Base-by-base conservation (phyloP, 2,113 vertebrate species). In the Heterotilapia buettikoferi region DNA sequence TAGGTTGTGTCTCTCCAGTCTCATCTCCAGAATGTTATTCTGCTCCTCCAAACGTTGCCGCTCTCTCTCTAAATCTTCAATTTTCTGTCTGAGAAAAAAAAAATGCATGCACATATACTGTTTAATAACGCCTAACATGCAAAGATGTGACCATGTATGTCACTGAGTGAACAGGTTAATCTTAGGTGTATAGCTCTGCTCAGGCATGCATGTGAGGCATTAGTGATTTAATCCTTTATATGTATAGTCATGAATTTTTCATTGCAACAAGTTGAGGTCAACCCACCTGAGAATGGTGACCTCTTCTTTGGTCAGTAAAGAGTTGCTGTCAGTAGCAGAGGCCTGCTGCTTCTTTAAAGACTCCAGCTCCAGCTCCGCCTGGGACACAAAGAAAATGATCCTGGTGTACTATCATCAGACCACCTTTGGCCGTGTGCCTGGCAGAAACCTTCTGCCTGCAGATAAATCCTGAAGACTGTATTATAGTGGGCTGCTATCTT, bases 31-130 rank as follows among this genome's bases (percentile, higher is more conserved):
- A 12, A 86, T 78, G 85, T 92, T 97, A 80, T 99, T 99, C 88
- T 97, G 96, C 80, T 98, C 97, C 90, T 98, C 97, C 87, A 99
- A 91, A 10, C 90, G 96, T 40, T 97, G 96, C 29, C 98, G 97
- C 79, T 98, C 98, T 0, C 92, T 83, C 84, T 99, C 98, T 83
- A 99, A 93, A 91, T 99, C 98, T 94, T 99, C 99, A 16, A 99
- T 96, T 95, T 99, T 99, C 92, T 97, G 71, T 93, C 99, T 99
- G 95, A 26, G 92, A 31, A 12, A 83, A 68, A n/a, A 31, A 78
- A 31, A 84, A 84, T 24, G 80, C 38, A 86, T 4, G 19, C 26
- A 57, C 66, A 86, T 63, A 45, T n/a, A 66, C 18, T 31, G 71
- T 50, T 78, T 78, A 78, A 78, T 78, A 68, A 80, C 78, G 38